Base-by-base conservation (phyloP, 2,888 invertebrate genomes). In the Euzophera pinguis region DNA sequence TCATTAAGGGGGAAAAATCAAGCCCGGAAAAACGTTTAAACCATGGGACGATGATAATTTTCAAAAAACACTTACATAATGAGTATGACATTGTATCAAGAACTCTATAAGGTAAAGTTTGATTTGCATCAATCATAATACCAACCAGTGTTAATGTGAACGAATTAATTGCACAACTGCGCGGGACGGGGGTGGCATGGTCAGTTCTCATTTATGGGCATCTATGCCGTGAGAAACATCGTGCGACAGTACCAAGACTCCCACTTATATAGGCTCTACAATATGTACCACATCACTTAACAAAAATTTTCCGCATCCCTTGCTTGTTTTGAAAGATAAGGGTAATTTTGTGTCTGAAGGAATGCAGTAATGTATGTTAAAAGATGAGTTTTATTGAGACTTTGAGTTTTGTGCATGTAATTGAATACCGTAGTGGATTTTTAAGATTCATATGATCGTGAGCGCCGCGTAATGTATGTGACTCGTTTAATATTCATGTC, bases 181-280 rank as follows among this genome's bases (percentile, higher is more conserved):
- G 56, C 53, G 47, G 45, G 39, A 50, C 43, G 43, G 58, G 54
- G 61, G 65, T 61, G 58, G 58, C 57, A 60, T 65, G 66, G 63
- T 62, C 63, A 57, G 62, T 55, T 53, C 55, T 61, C 74, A 61
- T 70, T 66, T 84, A 84, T 78, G 84, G 86, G 74, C 83, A 85
- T 77, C 68, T 80, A 82, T 82, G 85, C 73, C 87, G 87, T 88
- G 87, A 80, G 87, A 88, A 86, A 65, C 71, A 60, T 58, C 72
- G 70, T 58, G 61, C 50, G 65, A 62, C 62, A 63, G 53, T 58
- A 64, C 62, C 61, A 60, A 22, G 41, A 61, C 67, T 63, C 3
- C 32, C 60, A 62, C 70, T 66, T 57, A 43, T 22, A 52, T 50
- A 52, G 27, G 32, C 52, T 59, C 61, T 52, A 27, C 45, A 14